Base-by-base conservation (phyloP, 2,888 invertebrate genomes). In the Pammene fasciana region DNA sequence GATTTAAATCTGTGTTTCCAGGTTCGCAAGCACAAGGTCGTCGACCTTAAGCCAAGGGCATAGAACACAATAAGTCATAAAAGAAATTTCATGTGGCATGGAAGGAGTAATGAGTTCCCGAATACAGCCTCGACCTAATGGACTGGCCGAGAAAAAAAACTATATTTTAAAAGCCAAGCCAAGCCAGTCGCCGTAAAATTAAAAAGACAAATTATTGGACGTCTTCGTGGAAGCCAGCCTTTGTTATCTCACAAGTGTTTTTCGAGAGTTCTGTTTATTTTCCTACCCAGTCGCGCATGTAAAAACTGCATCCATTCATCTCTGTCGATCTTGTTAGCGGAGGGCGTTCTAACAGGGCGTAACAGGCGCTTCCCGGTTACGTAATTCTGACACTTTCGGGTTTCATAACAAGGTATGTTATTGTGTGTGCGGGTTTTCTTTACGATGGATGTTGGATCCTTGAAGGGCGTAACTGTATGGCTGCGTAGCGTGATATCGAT, bases 131-230 rank as follows among this genome's bases (percentile, higher is more conserved):
- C 86, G 82, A 86, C 87, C 87, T 89, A 90, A 88, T 89, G 90
- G 90, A 82, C 80, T 82, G 81, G 81, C 85, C 83, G 87, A 85
- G 88, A 87, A 87, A 87, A 83, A 74, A 76, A 74, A 78, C 83
- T 83, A 86, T 85, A 88, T 88, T 90, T 67, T 86, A 86, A 91
- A 88, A 89, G 88, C 89, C 85, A 89, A 89, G 88, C 89, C 85
- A 89, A 87, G 86, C 84, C 89, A 90, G 90, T 90, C 87, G 87
- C 85, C 84, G 89, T 91, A 89, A 92, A 92, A 92, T 92, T 92
- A 92, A 92, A 92, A 92, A 91, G 92, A 92, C 92, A 92, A 92
- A 92, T 92, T 92, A 92, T 92, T 90, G 90, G 86, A 90, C 89
- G 88, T 91, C 87, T 92, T 92, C 92, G 89, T 90, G 88, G 92